These are phyloP conservation scores for Nudaria mundana DNA, from an alignment of 2,888 invertebrate genomes.

Conservation along the genomic window DNA sequence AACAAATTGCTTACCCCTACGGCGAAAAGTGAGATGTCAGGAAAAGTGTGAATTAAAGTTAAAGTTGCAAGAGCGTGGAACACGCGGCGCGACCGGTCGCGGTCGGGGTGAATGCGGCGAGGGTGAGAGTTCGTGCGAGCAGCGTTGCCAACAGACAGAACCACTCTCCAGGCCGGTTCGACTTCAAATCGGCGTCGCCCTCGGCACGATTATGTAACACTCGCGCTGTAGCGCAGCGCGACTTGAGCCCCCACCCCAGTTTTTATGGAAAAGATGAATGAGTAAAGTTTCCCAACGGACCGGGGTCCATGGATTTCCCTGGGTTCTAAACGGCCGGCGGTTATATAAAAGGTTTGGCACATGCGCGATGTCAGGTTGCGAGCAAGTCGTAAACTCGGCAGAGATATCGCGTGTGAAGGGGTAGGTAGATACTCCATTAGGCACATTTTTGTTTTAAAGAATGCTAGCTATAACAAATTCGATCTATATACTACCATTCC, in stretches of 20 bases:
- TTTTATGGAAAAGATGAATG: conserved; percentile 79
- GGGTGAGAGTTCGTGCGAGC: conserved; percentile 30
- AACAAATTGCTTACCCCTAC: conserved; percentile 61
- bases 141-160: conserved; percentile 31
- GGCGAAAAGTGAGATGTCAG: conserved; percentile 40
- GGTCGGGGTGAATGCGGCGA: conserved; percentile 23
- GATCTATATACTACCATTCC: too few species aligned
- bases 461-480: too few species aligned
- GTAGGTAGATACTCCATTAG: conserved; percentile 1
- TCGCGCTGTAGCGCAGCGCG: conserved; percentile 67
- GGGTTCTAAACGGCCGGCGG: conserved; percentile 56
- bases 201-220: conserved; percentile 63
- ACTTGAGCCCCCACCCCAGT: conserved; percentile 62
- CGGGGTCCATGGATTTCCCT: conserved; percentile 68
- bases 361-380: conserved; percentile 44
- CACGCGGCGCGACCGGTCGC: conserved; percentile 25
- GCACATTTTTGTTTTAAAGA: too few species aligned
- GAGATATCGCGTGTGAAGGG: conserved; percentile 40
- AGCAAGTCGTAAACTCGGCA: conserved; percentile 26
- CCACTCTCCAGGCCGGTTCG: conserved; percentile 56
- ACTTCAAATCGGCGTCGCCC: conserved; percentile 54
- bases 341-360: conserved; percentile 65
- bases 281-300: conserved; percentile 76
- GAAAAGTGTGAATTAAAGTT: conserved; percentile 40
- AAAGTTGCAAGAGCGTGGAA: conserved; percentile 27